These are phyloP conservation scores for Drosophila trichaetosa DNA, from an alignment of 2,888 invertebrate species.

Conservation along the genomic window DNA sequence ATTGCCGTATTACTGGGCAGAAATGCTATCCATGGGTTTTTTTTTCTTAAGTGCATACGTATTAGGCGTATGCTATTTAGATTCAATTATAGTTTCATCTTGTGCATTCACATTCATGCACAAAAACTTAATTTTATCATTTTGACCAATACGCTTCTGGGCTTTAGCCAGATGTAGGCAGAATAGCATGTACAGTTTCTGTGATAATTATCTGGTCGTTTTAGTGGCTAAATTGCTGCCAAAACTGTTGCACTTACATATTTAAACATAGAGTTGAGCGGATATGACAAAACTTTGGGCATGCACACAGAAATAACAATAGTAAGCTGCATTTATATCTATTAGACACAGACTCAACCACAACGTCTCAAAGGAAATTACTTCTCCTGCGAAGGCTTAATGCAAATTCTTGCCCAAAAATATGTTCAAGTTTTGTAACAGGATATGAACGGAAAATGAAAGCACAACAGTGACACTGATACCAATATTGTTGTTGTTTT, in stretches of 20 bases:
- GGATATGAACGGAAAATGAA: slow-evolving; percentile 32
- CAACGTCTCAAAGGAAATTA: slow-evolving; percentile 47
- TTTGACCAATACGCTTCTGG: slow-evolving; percentile 6
- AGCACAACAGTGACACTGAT: slow-evolving; percentile 10
- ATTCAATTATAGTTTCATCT: background rate
- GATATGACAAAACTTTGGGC: slow-evolving; percentile 39
- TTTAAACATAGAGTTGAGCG: slow-evolving; percentile 24
- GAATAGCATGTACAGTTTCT: slow-evolving; percentile 2
- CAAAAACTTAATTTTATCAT: slow-evolving; percentile 14
- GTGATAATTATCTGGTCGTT: slow-evolving; percentile 44
- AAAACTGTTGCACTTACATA: slow-evolving; percentile 31
- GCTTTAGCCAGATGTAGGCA: background rate
- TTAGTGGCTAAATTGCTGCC: slow-evolving; percentile 26
- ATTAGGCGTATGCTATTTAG: background rate
- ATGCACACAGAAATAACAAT: slow-evolving; percentile 19
- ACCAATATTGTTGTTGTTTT: slow-evolving; percentile 1
- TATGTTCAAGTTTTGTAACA: slow-evolving; percentile 42
- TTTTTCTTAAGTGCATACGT: background rate
- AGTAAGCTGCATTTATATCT: slow-evolving; percentile 25
- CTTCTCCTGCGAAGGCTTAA: slow-evolving; percentile 12
- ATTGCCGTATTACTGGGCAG: background rate
- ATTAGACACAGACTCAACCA: slow-evolving; percentile 6
- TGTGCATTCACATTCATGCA: slow-evolving; percentile 1
- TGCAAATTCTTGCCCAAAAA: slow-evolving; percentile 28
- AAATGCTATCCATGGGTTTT: background rate